Conservation (phyloP, 2,888 invertebrate species). For the Xestobium rufovillosum region DNA sequence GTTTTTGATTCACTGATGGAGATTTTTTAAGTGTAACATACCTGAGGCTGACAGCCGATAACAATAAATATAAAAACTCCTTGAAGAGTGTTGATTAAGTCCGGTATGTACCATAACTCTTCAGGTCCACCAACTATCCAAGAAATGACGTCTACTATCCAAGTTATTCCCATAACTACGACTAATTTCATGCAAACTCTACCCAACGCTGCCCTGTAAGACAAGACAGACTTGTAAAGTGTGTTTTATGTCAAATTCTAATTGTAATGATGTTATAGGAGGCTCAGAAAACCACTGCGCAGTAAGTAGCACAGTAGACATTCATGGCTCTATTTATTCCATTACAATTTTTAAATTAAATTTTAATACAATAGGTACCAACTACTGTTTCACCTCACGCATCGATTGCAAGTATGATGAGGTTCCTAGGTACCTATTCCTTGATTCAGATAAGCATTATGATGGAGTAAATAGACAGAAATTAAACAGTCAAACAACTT, state of each 20-base stretch:
- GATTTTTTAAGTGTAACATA: constrained; percentile 29
- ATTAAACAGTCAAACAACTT: too few relatives aligned
- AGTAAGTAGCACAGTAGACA: too few relatives aligned
- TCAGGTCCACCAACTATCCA: constrained; percentile 77
- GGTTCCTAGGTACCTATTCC: too few relatives aligned
- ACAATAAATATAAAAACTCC: constrained; percentile 85
- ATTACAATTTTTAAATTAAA: not conserved
- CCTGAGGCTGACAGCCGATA: constrained; percentile 83
- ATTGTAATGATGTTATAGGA: too few relatives aligned
- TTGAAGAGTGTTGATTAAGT: constrained; percentile 78
- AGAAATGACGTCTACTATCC: constrained; percentile 76
- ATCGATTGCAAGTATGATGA: too few relatives aligned
- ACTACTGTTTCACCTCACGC: too few relatives aligned
- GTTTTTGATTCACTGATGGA: too few relatives aligned
- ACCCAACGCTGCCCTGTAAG: constrained; percentile 67
- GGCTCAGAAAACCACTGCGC: too few relatives aligned
- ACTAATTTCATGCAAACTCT: constrained; percentile 81
- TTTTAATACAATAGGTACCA: too few relatives aligned
- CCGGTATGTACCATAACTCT: constrained; percentile 76
- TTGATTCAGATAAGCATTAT: too few relatives aligned
- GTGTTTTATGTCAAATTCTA: not conserved
- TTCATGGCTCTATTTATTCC: not conserved
- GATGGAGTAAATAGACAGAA: too few relatives aligned
- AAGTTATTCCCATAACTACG: constrained; percentile 71
- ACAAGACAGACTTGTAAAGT: constrained; percentile 13